Base-by-base conservation (phyloP, 2,888 invertebrate genomes). In the Hyposoter didymator region DNA sequence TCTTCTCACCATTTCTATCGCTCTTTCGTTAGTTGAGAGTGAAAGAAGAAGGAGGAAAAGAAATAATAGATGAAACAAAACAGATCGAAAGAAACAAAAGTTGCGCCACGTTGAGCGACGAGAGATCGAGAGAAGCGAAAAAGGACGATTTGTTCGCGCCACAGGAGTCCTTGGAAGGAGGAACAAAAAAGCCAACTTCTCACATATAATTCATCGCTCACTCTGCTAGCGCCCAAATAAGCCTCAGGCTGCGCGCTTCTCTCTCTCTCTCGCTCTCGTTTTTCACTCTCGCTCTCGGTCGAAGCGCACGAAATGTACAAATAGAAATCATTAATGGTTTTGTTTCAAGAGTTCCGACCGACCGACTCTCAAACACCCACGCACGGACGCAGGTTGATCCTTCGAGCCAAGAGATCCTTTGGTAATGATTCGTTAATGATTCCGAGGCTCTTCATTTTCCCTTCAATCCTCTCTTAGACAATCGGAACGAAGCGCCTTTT, bases 261-360 rank as follows among this genome's bases (percentile, higher is more conserved):
- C 87, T 82, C 69, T 82, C 82, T 86, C 86, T 82, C 87, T 86
- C 87, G 84, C 85, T 78, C 67, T 66, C 62, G 76, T 45, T 35
- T 75, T 72, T 79, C 67, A 83, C 47, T 75, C 73, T 73, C 80
- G 72, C 76, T 78, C 82, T 59, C 73, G 35, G 55, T 78, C 82
- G 83, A 66, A 91, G 88, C 91, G 89, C 80, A 80, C 89, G 91
- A 91, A 92, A 72, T 79, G 70, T 91, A 92, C 93, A 92, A 93
- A 92, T 92, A 91, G 91, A 85, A 93, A 93, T 93, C 93, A 91
- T 93, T 93, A 93, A 93, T 93, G 90, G 92, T 92, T 93, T 93
- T 93, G 93, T 93, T 93, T 93, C 92, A 89, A 91, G 89, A 88
- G 87, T 86, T 86, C 88, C 87, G 87, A 84, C 89, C 85, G 64